These are phyloP conservation scores for Beris morrisii DNA, from an alignment of 2,888 invertebrate genomes.

Conservation along the genomic window DNA sequence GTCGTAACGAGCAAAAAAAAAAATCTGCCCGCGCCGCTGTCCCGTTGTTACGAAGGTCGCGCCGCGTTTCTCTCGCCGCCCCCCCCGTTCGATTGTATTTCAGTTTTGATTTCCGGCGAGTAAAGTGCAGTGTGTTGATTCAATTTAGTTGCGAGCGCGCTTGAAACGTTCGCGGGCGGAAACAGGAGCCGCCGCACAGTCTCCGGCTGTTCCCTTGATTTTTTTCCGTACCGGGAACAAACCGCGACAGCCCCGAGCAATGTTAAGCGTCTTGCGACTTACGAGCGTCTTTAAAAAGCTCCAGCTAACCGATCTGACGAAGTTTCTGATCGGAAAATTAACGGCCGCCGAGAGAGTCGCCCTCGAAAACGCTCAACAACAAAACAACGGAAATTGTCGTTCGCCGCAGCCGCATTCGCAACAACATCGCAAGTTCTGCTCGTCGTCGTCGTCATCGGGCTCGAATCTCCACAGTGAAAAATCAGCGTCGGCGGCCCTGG, in stretches of 20 bases:
- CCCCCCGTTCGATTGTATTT: no score
- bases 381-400: constrained; percentile 21
- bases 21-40: no score
- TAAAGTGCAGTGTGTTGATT: no score
- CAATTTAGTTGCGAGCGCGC: no score
- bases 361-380: constrained; percentile 6
- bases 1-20: no score
- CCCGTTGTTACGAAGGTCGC: no score
- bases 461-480: constrained; percentile 31
- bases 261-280: constrained; percentile 51
- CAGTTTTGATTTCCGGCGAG: no score
- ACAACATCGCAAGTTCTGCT: constrained; percentile 16
- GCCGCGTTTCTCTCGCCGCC: no score
- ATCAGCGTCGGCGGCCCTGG: constrained; percentile 41
- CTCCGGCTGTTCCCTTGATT: no score
- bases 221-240: no score
- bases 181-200: no score
- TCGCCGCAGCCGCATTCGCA: constrained; percentile 35
- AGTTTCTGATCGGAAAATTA: constrained; percentile 42
- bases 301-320: constrained; percentile 44
- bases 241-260: constrained; percentile 34
- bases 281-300: constrained; percentile 46
- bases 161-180: no score
- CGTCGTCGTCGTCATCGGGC: constrained; percentile 9
- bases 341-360: constrained; percentile 31